Base-by-base conservation (phyloP, 2,888 invertebrate species). In the Pseudococcus viburni region DNA sequence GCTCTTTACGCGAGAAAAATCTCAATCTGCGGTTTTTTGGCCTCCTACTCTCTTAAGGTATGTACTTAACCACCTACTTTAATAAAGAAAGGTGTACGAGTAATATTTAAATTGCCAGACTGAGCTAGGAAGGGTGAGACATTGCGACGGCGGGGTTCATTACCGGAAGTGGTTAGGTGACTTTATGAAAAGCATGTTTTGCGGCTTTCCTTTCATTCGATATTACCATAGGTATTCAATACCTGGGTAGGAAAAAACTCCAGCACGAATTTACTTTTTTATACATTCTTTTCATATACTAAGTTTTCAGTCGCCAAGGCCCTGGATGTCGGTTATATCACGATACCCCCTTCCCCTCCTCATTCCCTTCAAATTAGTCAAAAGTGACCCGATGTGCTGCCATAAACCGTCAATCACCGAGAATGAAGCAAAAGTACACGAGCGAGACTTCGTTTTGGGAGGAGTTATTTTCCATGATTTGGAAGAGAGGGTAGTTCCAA, bases 101-200 rank as follows among this genome's bases (percentile, higher is more conserved):
- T 59, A 59, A 59, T 59, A 73, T 73, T 73, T 33, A 73, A 73
- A 73, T 73, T 73, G 73, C 73, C 5, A 73, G 42, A 11, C 19
- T 8, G 11, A 26, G 17, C 39, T 17, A 39, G 15, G 39, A 39
- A 39, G 15, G 8, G 42, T 80, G n/a, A 80, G 80, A 80, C 80
- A 42, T 80, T 33, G 26, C 26, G 26, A 33, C 19, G 59, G 59
- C 59, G 46, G 80, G 17, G 42, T 80, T 80, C 42, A 80, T 80
- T 80, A 80, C 80, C 80, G 80, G 80, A 80, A 80, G 80, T 80
- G 42, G 80, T 80, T 42, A n/a, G 80, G 80, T 42, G 42, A 80
- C 80, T 80, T 73, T 73, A 33, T 33, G 17, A 73, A 80, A 80
- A 33, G 80, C 80, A n/a, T 86, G 68, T 68, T 86, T 73, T 68